phyloP scores from a whole-genome alignment of 2,888 invertebrate species.

The Orthonevra nobilis region DNA sequence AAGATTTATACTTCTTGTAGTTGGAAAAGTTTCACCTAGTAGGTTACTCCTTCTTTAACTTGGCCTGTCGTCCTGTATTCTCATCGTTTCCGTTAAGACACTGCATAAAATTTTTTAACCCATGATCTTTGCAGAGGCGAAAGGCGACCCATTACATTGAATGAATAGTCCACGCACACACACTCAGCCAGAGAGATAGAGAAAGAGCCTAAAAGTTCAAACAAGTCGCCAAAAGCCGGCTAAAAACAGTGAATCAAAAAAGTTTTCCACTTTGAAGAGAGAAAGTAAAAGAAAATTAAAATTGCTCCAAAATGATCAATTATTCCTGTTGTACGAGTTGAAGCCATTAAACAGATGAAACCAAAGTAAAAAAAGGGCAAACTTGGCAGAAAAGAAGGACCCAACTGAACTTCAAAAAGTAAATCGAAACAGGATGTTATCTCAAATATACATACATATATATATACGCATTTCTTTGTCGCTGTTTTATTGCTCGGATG shows the following conservation, averaged over 20 bases:
- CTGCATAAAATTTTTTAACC: constrained; percentile 46
- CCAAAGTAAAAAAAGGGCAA: neutral
- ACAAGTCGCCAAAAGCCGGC: constrained; percentile 33
- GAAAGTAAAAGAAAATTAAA: constrained; percentile 8
- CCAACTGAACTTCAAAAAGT: constrained; percentile 33
- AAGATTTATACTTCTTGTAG: constrained; percentile 62
- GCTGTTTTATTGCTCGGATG: constrained; percentile 46
- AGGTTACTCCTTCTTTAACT: neutral
- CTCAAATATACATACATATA: no score
- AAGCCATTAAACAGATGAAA: constrained; percentile 54
- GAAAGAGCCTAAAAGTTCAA: constrained; percentile 41
- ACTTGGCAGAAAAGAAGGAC: neutral
- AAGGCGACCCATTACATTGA: constrained; percentile 36
- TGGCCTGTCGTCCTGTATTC: constrained; percentile 2
- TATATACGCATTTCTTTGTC: no score
- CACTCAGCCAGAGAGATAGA: no score
- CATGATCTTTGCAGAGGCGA: constrained; percentile 3
- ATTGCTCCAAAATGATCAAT: constrained; percentile 59
- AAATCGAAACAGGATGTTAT: constrained; percentile 61
- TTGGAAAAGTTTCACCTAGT: constrained; percentile 57
- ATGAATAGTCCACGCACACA: constrained; percentile 29
- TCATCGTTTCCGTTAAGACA: neutral
- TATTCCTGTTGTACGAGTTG: constrained; percentile 57
- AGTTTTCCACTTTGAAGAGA: constrained; percentile 44
- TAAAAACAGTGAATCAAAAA: constrained; percentile 52